phyloP scores from a whole-genome alignment of 1,140 invertebrate genomes.

The Nasonia giraulti region DNA sequence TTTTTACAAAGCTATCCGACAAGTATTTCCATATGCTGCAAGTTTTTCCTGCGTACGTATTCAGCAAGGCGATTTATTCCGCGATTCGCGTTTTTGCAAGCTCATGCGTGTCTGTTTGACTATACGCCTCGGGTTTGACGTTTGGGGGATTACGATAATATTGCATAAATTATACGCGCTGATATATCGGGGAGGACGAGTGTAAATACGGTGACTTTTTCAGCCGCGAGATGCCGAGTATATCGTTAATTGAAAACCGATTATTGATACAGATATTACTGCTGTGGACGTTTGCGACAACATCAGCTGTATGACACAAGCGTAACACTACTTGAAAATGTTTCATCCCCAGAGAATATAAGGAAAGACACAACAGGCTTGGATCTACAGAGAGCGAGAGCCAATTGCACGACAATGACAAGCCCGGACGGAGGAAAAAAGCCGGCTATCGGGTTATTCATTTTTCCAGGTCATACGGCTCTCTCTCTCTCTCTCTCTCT shows the following conservation, averaged over 20 bases:
- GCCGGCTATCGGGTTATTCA: neutral
- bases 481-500: neutral
- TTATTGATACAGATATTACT: neutral
- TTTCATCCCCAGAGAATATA: too few relatives aligned
- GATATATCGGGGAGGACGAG: too few relatives aligned
- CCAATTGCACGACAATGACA: neutral
- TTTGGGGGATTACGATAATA: conserved; percentile 12
- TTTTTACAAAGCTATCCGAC: neutral
- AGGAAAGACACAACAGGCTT: too few relatives aligned
- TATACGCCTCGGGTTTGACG: neutral
- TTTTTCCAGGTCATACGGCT: neutral
- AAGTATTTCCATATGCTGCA: neutral
- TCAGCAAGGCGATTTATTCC: neutral
- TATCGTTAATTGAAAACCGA: neutral
- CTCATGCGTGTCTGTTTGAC: neutral
- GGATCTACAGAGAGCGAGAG: too few relatives aligned
- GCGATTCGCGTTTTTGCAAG: too few relatives aligned
- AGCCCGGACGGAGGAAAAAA: neutral
- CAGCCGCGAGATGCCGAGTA: too few relatives aligned
- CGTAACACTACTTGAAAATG: too few relatives aligned
- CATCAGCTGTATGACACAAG: neutral
- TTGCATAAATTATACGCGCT: conserved; percentile 17
- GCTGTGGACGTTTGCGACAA: neutral
- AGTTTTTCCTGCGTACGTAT: neutral
- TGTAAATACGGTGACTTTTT: too few relatives aligned